Conservation (phyloP, 2,888 invertebrate genomes). For the Baccha elongata region DNA sequence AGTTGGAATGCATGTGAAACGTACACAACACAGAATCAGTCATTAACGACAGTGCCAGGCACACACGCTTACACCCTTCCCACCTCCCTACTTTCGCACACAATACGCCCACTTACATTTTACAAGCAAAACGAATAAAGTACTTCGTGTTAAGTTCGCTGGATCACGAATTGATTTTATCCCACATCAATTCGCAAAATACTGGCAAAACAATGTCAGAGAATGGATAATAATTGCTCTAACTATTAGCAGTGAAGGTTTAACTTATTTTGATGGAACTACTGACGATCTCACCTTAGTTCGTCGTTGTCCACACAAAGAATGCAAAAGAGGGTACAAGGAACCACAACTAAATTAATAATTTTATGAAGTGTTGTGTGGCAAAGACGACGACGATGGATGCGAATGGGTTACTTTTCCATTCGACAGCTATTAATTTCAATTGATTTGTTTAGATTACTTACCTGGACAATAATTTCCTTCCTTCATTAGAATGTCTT, state of each 20-base stretch:
- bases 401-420: constrained; percentile 14
- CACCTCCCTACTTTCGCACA: background rate
- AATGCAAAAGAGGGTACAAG: constrained; percentile 3
- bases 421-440: background rate
- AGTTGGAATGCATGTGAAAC: constrained; percentile 1
- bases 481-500: constrained; percentile 59
- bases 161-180: constrained; percentile 65
- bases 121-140: background rate
- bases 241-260: background rate
- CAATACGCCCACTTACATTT: constrained; percentile 60
- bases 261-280: constrained; percentile 12
- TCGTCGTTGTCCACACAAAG: constrained; percentile 4
- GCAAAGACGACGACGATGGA: constrained; percentile 23
- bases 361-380: background rate
- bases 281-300: background rate
- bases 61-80: constrained; percentile 13
- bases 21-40: constrained; percentile 20
- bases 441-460: constrained; percentile 33
- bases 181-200: constrained; percentile 59
- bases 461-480: constrained; percentile 53
- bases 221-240: constrained; percentile 55
- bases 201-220: constrained; percentile 54
- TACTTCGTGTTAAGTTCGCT: constrained; percentile 54
- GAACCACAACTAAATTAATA: constrained; percentile 3
- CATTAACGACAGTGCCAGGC: constrained; percentile 62